These are phyloP conservation scores for Eumaeus atala DNA, from an alignment of 1,140 invertebrate species.

Conservation along the genomic window DNA sequence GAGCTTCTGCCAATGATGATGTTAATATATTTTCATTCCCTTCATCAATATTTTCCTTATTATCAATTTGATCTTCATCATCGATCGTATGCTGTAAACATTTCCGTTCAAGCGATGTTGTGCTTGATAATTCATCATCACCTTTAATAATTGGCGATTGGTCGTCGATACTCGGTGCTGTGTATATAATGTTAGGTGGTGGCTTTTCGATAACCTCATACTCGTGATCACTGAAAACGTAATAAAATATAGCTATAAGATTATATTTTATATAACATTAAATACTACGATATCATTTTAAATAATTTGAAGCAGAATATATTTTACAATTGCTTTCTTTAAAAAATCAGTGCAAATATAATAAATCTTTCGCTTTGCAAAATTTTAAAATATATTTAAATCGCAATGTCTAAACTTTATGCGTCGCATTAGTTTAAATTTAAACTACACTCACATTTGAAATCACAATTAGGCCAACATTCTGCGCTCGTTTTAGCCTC, in stretches of 20 bases:
- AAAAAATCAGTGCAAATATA: constrained; percentile 2
- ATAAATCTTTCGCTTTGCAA: constrained; percentile 27
- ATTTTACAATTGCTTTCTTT: background rate
- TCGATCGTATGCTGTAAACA: constrained; percentile 58
- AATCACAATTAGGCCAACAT: constrained; percentile 67
- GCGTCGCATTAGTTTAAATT: constrained; percentile 50
- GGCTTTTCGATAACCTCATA: constrained; percentile 85
- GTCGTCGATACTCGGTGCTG: constrained; percentile 45
- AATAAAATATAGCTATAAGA: constrained; percentile 9
- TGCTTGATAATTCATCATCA: constrained; percentile 68
- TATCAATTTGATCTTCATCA: constrained; percentile 51
- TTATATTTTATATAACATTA: constrained; percentile 8
- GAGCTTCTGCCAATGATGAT: constrained; percentile 34
- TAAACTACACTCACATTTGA: constrained; percentile 48
- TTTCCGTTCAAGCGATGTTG: constrained; percentile 63
- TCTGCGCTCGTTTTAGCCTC: constrained; percentile 66
- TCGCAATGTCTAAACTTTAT: constrained; percentile 37
- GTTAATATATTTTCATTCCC: constrained; percentile 62
- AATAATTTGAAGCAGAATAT: background rate
- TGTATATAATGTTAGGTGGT: constrained; percentile 51
- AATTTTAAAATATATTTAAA: constrained; percentile 25
- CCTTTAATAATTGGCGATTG: constrained; percentile 46
- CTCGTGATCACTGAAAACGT: constrained; percentile 86
- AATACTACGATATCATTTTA: background rate
- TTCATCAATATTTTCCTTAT: constrained; percentile 54